Evolutionary conservation across 2,113 vertebrate species (phyloP).

Genomic region (Bettongia penicillata): DNA sequence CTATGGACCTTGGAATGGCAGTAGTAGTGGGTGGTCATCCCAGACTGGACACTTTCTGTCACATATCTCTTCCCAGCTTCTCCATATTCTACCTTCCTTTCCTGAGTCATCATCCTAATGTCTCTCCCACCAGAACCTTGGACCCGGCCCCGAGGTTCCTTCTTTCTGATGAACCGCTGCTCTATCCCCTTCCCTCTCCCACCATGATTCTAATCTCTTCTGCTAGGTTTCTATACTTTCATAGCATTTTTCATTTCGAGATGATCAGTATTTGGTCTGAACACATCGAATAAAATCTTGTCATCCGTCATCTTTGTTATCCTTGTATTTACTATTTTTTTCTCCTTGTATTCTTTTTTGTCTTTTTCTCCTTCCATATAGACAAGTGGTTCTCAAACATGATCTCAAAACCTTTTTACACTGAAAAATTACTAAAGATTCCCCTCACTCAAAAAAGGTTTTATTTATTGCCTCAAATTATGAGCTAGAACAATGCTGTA

Average conservation of each 20-base stretch:
- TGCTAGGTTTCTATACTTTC: not conserved
- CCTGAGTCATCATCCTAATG: not conserved
- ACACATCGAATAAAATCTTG: not conserved
- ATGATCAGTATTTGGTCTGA: not conserved
- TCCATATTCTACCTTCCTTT: not conserved
- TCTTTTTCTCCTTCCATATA: not conserved
- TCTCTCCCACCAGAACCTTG: not conserved
- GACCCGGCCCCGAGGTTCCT: not conserved
- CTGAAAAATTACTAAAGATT: not conserved
- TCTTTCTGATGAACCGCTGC: not conserved
- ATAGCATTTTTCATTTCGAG: not conserved
- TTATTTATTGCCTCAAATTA: not conserved
- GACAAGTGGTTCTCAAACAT: not conserved
- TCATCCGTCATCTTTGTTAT: not conserved
- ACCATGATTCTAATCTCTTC: not conserved
- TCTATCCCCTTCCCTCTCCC: not conserved
- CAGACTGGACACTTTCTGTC: not conserved
- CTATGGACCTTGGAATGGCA: not conserved
- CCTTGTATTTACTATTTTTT: not conserved
- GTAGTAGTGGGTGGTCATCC: not conserved
- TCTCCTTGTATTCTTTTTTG: not conserved
- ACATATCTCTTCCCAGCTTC: not conserved
- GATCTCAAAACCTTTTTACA: not conserved
- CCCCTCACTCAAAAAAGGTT: not conserved
- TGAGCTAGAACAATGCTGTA: not conserved